Base-by-base conservation (phyloP, 2,888 invertebrate genomes). In the Nephrotoma guestfalica region DNA sequence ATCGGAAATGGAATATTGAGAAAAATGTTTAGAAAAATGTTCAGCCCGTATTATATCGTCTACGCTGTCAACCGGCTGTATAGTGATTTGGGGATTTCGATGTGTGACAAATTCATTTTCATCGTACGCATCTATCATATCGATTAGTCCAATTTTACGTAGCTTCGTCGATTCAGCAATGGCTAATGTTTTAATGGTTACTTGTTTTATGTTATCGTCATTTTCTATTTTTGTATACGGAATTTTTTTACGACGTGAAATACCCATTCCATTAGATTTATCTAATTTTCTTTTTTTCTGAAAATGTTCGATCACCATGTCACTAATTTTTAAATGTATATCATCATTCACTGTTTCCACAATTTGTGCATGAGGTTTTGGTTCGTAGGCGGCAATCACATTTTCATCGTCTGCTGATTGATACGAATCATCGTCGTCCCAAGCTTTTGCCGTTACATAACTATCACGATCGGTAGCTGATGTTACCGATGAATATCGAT, bases 1-100 rank as follows among this genome's bases (percentile, higher is more conserved):
- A 89, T 91, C 91, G 84, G 91, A 90, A 88, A 91, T 91, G 87
- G 91, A 91, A 88, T 91, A 91, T 13, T 91, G 91, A 18, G 91
- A 91, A 13, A 91, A 87, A 0, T 91, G 90, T 0, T 91, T 88
- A 0, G 91, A 91, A 87, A 91, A 89, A 3, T 85, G 47, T 83
- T 86, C 83, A 15, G 83, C 41, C n/a, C 41, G 45, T 83, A 87
- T 41, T 30, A 87, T 86, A 18, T 87, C 87, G 18, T 87, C 87
- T 7, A 87, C 57, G 4, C 86, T 43, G 2, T 43, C 30, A 4
- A 86, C 47, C 7, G 13, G 6, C 3, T 84, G 41, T 18, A 71
- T 71, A 9, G 4, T 4, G 5, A 57, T 15, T 47, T 9, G 11
- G 9, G 6, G 71, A 41, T 84, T 84, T 41, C 42, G 41, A 15